phyloP scores from a whole-genome alignment of 2,888 invertebrate genomes.

The Dichetophora obliterata region DNA sequence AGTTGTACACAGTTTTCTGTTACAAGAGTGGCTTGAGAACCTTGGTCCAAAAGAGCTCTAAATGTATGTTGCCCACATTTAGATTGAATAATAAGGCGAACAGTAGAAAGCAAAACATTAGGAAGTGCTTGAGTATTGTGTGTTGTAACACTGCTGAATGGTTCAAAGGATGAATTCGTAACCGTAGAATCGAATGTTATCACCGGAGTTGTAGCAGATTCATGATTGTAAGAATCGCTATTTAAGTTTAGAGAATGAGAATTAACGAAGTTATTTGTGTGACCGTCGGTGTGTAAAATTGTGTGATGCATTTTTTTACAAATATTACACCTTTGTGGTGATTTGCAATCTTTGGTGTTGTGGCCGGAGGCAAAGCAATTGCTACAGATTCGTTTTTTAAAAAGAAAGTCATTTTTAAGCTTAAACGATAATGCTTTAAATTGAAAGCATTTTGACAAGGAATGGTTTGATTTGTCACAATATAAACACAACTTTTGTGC shows the following conservation, averaged over 20 bases:
- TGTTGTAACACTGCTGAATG: neutral
- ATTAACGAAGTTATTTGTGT: neutral
- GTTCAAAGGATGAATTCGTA: neutral
- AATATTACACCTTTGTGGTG: too few relatives aligned
- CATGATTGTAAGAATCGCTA: neutral
- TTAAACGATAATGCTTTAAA: too few relatives aligned
- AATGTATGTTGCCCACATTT: neutral
- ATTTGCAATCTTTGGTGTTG: too few relatives aligned
- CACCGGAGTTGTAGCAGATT: neutral
- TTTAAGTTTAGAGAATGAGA: neutral
- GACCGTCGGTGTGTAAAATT: neutral
- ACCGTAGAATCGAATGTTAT: neutral
- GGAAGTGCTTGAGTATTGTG: neutral
- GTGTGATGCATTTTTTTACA: slow-evolving; percentile 28
- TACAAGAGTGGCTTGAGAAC: neutral
- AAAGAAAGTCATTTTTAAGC: too few relatives aligned
- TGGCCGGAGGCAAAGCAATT: too few relatives aligned
- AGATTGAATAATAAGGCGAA: neutral
- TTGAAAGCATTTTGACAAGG: too few relatives aligned
- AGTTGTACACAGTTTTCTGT: slow-evolving; percentile 10
- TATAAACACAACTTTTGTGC: too few relatives aligned
- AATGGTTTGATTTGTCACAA: too few relatives aligned
- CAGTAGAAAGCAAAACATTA: neutral
- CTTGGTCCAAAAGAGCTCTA: slow-evolving; percentile 5
- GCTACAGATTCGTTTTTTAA: too few relatives aligned